Conservation (phyloP, 2,888 invertebrate species). For the Neelides folsomi region DNA sequence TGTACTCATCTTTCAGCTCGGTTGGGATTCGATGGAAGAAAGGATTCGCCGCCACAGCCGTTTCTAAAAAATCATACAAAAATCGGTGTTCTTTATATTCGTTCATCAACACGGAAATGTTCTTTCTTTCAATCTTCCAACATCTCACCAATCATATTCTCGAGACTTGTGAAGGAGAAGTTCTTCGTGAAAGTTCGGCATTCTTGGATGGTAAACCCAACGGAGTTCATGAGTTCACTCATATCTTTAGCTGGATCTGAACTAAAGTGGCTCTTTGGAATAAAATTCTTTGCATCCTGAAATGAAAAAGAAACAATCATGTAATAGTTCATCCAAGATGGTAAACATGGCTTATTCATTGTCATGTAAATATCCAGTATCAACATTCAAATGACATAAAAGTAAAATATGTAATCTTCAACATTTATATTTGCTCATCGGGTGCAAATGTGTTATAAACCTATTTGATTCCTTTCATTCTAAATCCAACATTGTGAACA, state of each 20-base stretch:
- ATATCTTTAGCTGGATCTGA: slow-evolving; percentile 27
- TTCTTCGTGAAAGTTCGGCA: slow-evolving; percentile 17
- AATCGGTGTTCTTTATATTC: background rate
- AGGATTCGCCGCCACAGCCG: slow-evolving; percentile 33
- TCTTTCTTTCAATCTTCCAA: background rate
- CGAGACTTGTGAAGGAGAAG: slow-evolving; percentile 24
- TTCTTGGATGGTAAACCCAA: slow-evolving; percentile 26
- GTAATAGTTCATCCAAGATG: background rate
- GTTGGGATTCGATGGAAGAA: slow-evolving; percentile 28
- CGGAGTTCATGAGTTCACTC: slow-evolving; percentile 17
- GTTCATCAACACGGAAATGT: background rate
- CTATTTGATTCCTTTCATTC: no score
- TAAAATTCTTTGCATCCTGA: slow-evolving; percentile 30
- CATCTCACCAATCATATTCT: slow-evolving; percentile 26
- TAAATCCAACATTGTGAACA: no score
- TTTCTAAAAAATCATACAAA: slow-evolving; percentile 16
- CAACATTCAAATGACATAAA: background rate
- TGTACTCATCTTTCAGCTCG: slow-evolving; percentile 19
- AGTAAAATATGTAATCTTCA: background rate
- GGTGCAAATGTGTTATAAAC: no score
- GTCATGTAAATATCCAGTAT: background rate
- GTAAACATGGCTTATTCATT: background rate
- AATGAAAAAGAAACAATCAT: slow-evolving; percentile 2
- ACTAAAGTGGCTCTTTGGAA: slow-evolving; percentile 30
- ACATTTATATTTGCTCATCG: no score